phyloP scores from a whole-genome alignment of 1,140 invertebrate species.

The Bombus breviceps region DNA sequence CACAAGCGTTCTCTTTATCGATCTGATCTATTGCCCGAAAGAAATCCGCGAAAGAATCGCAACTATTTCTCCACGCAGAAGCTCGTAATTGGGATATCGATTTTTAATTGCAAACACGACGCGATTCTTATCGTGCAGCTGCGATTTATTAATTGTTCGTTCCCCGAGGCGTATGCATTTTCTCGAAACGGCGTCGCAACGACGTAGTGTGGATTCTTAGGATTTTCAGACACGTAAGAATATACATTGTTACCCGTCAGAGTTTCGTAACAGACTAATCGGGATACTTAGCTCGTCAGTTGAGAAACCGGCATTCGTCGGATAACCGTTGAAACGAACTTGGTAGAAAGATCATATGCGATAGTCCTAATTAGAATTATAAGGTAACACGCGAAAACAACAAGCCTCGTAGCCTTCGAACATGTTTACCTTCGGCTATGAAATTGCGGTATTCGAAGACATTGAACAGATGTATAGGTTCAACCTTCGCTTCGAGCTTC shows the following conservation, averaged over 20 bases:
- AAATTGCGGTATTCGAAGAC: constrained; percentile 1
- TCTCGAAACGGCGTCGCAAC: background rate
- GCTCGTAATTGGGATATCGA: constrained; percentile 22
- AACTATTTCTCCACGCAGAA: too few relatives aligned
- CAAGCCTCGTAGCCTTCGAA: background rate
- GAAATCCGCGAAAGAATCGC: background rate
- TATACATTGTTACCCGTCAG: background rate
- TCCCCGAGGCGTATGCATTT: background rate
- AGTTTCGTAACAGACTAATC: background rate
- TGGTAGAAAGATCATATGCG: background rate
- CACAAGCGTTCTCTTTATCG: background rate
- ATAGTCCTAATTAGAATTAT: background rate
- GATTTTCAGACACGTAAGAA: background rate
- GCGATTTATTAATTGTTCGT: background rate
- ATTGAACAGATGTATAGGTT: background rate
- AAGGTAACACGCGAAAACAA: too few relatives aligned
- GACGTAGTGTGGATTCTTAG: background rate
- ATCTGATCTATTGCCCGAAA: background rate
- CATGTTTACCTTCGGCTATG: background rate
- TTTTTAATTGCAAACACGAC: constrained; percentile 5
- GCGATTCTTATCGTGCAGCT: background rate
- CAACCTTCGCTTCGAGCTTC: background rate
- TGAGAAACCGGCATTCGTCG: background rate
- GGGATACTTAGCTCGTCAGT: background rate
- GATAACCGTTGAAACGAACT: background rate